Conservation (phyloP, 2,113 vertebrate species). For the Gymnorhina tibicen region DNA sequence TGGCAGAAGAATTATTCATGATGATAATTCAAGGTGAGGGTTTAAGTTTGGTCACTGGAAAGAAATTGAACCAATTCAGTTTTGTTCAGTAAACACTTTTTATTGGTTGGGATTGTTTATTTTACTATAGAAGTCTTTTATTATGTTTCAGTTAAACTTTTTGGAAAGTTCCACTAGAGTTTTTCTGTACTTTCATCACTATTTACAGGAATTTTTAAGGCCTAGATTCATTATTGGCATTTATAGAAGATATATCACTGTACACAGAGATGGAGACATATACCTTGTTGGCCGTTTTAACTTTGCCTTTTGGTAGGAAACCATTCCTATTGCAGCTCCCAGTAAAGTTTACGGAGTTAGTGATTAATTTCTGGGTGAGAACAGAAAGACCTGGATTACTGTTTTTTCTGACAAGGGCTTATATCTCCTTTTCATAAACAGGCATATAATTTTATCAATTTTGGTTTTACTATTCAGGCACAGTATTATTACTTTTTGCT, state of each 20-base stretch:
- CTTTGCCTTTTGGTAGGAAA: background rate
- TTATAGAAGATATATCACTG: background rate
- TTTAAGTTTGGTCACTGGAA: conserved; percentile 56
- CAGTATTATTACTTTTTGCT: background rate
- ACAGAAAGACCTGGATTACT: background rate
- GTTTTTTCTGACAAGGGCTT: background rate
- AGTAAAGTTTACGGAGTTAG: background rate
- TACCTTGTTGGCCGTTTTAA: background rate
- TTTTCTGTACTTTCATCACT: background rate
- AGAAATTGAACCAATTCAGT: conserved; percentile 25
- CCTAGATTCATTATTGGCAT: background rate
- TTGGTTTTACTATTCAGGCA: background rate
- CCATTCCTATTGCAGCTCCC: background rate
- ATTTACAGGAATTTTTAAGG: background rate
- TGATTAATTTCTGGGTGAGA: background rate
- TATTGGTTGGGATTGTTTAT: background rate
- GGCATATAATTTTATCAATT: background rate
- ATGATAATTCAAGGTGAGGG: conserved; percentile 55
- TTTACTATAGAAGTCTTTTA: background rate
- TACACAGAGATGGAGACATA: background rate
- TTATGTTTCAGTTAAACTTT: background rate
- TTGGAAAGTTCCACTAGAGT: background rate
- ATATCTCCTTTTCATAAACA: background rate
- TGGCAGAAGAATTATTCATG: conserved; percentile 49
- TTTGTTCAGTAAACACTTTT: conserved; percentile 27